Base-by-base conservation (phyloP, 2,113 vertebrate genomes). In the Perca fluviatilis region DNA sequence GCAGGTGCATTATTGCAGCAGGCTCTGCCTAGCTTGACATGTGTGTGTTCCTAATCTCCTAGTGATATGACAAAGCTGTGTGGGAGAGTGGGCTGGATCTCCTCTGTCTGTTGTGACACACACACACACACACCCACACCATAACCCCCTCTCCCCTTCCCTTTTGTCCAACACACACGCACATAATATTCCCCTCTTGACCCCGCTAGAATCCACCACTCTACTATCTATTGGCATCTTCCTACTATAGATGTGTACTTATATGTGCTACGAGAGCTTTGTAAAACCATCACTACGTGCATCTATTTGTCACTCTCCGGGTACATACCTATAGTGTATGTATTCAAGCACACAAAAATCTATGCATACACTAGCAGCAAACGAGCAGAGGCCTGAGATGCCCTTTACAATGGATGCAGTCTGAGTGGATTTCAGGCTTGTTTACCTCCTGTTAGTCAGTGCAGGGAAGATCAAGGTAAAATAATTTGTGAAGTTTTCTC, bases 401-500 rank as follows among this genome's bases (percentile, higher is more conserved):
- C 49, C 25, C 36, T 72, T 72, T 43, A 9, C 40, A 11, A 30
- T 40, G 47, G 49, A 78, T 67, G 49, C 46, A 68, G 64, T 40
- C 21, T 61, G 54, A 33, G 50, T n/a, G 68, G 13, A 83, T 83
- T 83, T 73, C 56, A 67, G 51, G 25, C 70, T 74, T 80, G 74
- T 88, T 77, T 74, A 75, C 46, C 94, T 95, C 90, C 92, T 91
- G 91, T 95, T 90, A 91, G 94, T 93, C 94, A 91, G 93, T 91
- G 10, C 80, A 88, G 94, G 93, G 66, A 95, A 95, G 95, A 94
- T 94, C 92, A 89, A 93, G 92, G 92, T 93, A 96, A 96, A 96
- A 96, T 90, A 96, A 96, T 95, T 23, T 23, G 72, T 95, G 95
- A 95, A 95, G 95, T 96, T 96, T 83, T 96, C 53, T 43, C 10